phyloP scores from a whole-genome alignment of 2,888 invertebrate genomes.

The Perdita meconis region DNA sequence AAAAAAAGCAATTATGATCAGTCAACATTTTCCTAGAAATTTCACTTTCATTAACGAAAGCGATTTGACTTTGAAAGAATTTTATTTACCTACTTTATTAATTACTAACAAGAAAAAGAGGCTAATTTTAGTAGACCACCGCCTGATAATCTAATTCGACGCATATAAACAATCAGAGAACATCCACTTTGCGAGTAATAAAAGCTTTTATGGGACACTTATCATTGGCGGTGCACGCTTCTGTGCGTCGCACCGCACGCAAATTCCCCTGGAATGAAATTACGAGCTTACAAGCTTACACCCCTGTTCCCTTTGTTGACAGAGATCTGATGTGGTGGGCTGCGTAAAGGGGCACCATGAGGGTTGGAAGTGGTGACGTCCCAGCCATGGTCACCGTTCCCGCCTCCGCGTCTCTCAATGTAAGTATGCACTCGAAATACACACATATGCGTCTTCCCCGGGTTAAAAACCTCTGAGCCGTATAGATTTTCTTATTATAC shows the following conservation, averaged over 20 bases:
- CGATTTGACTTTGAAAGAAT: too few species aligned
- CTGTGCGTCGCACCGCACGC: not conserved
- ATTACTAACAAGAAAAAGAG: too few species aligned
- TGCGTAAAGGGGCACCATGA: constrained; percentile 69
- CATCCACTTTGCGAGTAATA: too few species aligned
- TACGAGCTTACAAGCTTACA: constrained; percentile 34
- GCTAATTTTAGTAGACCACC: too few species aligned
- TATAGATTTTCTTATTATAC: not conserved
- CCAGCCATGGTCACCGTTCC: constrained; percentile 77
- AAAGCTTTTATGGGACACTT: too few species aligned
- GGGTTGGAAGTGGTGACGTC: constrained; percentile 75
- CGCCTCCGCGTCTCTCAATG: constrained; percentile 78
- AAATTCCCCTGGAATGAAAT: constrained; percentile 37
- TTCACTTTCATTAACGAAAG: too few species aligned
- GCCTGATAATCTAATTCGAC: too few species aligned
- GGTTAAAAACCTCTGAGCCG: not conserved
- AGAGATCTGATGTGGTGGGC: constrained; percentile 58
- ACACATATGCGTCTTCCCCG: not conserved
- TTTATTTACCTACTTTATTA: too few species aligned
- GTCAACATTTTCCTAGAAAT: too few species aligned
- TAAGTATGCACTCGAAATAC: constrained; percentile 65
- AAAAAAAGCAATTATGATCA: too few species aligned
- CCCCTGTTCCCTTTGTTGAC: constrained; percentile 46
- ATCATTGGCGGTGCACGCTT: too few species aligned
- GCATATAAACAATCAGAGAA: too few species aligned